Percentiles rank a stretch among this genome's conserved stretches.
Conservation (phyloP, 2,113 vertebrate species). For the Hemiprocne comata region DNA sequence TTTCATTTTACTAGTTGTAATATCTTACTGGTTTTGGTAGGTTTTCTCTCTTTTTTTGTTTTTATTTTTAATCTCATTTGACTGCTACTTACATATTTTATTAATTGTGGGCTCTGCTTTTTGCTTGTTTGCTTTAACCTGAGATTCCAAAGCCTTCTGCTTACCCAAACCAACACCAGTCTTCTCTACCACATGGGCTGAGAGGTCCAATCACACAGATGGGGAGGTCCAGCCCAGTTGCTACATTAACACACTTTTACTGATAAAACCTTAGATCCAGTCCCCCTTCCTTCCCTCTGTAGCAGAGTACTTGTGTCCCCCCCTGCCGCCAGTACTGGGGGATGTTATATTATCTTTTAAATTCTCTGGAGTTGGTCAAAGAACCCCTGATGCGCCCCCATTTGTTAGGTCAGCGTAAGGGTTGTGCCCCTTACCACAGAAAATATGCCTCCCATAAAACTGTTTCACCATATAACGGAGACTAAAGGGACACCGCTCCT, state of each 20-base stretch:
- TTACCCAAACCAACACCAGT: background rate
- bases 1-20: accelerated
- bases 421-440: too few species aligned
- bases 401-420: too few species aligned
- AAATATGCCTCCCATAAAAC: too few species aligned
- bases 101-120: background rate
- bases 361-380: too few species aligned
- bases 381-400: too few species aligned
- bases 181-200: background rate
- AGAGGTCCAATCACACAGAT: background rate
- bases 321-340: too few species aligned
- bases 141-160: background rate
- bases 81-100: background rate
- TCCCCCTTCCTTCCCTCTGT: background rate
- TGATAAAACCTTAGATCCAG: background rate
- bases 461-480: too few species aligned
- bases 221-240: background rate
- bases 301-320: too few species aligned
- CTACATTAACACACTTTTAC: background rate
- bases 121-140: background rate
- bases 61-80: background rate
- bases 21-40: background rate
- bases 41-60: background rate
- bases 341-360: too few species aligned
- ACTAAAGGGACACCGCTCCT: too few species aligned